Evolutionary conservation across 2,113 vertebrate genomes (phyloP).

Genomic region (Megatriorchis doriae): DNA sequence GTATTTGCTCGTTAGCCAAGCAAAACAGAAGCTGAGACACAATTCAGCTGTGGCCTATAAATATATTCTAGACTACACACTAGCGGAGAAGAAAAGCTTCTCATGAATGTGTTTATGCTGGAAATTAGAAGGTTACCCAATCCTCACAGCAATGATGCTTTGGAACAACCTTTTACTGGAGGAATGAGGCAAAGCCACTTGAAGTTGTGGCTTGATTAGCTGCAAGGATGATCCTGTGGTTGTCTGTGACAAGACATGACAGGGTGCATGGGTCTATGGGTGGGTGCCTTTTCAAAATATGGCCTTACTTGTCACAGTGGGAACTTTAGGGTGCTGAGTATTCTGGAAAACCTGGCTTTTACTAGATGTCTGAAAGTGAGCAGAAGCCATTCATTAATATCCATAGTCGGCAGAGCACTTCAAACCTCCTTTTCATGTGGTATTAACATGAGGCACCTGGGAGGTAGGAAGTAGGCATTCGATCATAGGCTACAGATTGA

Average conservation of each 20-base stretch:
- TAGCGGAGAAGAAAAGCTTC: not conserved
- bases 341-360: not conserved
- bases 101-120: constrained; percentile 8
- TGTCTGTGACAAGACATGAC: not conserved
- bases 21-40: constrained; percentile 24
- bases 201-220: not conserved
- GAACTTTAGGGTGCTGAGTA: not conserved
- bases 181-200: not conserved
- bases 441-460: not conserved
- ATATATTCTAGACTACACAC: not conserved
- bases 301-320: not conserved
- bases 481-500: not conserved
- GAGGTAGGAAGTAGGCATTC: not conserved
- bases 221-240: not conserved
- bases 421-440: not conserved
- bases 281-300: not conserved
- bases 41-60: constrained; percentile 18
- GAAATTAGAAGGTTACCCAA: constrained; percentile 48
- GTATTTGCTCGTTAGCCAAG: constrained; percentile 17
- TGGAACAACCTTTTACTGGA: not conserved
- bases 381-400: not conserved
- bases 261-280: not conserved
- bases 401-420: accelerated
- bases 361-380: not conserved
- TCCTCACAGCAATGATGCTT: constrained; percentile 1